Evolutionary conservation across 2,888 invertebrate genomes (phyloP), one percentile per base, ranked within the genome.

Genomic region (Lutraria lutraria): DNA sequence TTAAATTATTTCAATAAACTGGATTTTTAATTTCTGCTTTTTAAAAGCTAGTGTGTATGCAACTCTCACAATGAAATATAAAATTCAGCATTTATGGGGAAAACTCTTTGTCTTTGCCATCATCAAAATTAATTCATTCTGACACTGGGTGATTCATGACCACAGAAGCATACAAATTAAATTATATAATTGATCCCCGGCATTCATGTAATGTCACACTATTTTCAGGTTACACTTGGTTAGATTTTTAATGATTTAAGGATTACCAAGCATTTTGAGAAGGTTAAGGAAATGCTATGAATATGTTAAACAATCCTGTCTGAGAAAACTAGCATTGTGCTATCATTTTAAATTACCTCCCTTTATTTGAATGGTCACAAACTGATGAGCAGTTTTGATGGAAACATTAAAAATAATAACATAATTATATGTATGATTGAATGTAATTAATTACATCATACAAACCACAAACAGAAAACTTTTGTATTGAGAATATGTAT

Each of bases 81-180:
- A 31, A 34, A 76, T 76, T n/a, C 34, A 76, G 34, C 76, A 76
- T 76, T 76, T 34, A 76, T 16, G 16, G 76, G 16, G 31, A 31
- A 34, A 31, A 15, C 31, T 25, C 25, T 76, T 76, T n/a, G 25
- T 25, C 25, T 76, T 34, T n/a, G 15, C 25, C 16, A 34, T 76
- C 76, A 34, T 76, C 76, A 76, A 25, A 76, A 76, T 76, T 76
- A 76, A 76, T 76, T 76, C 76, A 76, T 76, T 76, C 31, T 76
- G 76, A 76, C 76, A 76, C 21, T 16, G 34, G 76, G 34, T 76
- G 76, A 76, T 76, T 31, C 76, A 76, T 76, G 76, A 31, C 31
- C 34, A 76, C 19, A 76, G 76, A 31, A 34, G 76, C 76, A 76
- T 76, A 76, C 76, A 76, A 76, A 76, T 76, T 76, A 76, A 76